A percentile compares a stretch with the other conserved stretches of the same genome.
Evolutionary conservation across 2,888 invertebrate genomes (phyloP).

Genomic region (Drosophila helvetica): DNA sequence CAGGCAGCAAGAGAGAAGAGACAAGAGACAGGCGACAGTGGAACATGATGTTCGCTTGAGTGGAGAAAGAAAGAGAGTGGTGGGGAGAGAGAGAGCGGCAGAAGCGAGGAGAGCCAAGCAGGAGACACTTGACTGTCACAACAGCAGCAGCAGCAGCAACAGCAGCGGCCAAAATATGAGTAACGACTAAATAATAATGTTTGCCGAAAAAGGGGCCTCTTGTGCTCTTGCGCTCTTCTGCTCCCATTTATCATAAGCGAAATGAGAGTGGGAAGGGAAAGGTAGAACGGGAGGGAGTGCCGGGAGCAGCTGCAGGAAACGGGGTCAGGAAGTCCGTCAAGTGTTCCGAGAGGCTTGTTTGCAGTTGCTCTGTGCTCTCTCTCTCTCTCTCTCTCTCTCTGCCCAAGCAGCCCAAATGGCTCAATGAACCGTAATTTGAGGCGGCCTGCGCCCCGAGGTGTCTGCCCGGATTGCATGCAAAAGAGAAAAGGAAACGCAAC

Average conservation of each 20-base stretch:
- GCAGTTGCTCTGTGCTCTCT: slow-evolving; percentile 8
- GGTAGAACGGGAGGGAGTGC: no score
- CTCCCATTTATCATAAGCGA: slow-evolving; percentile 64
- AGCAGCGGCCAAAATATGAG: slow-evolving; percentile 75
- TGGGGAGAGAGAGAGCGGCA: neutral
- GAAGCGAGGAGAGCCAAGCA: neutral
- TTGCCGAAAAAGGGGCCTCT: slow-evolving; percentile 39
- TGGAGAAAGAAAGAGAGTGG: slow-evolving; percentile 19
- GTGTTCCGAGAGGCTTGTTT: slow-evolving; percentile 54
- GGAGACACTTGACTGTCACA: slow-evolving; percentile 67
- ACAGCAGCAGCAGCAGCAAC: slow-evolving; percentile 57
- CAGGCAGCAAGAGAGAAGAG: slow-evolving; percentile 20
- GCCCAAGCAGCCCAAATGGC: slow-evolving; percentile 57
- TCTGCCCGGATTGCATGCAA: slow-evolving; percentile 46
- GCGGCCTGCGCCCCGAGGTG: slow-evolving; percentile 54
- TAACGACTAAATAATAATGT: slow-evolving; percentile 77
- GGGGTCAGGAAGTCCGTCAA: slow-evolving; percentile 77
- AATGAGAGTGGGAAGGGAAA: neutral
- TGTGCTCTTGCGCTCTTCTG: slow-evolving; percentile 30
- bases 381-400: no score
- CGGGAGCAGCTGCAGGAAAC: slow-evolving; percentile 69
- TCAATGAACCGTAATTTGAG: slow-evolving; percentile 79
- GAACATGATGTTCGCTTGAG: slow-evolving; percentile 43
- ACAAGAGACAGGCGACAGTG: slow-evolving; percentile 26
- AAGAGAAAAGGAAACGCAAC: slow-evolving; percentile 11